Evolutionary conservation across 2,113 vertebrate species (phyloP).

Genomic region (Rhipidura dahli): DNA sequence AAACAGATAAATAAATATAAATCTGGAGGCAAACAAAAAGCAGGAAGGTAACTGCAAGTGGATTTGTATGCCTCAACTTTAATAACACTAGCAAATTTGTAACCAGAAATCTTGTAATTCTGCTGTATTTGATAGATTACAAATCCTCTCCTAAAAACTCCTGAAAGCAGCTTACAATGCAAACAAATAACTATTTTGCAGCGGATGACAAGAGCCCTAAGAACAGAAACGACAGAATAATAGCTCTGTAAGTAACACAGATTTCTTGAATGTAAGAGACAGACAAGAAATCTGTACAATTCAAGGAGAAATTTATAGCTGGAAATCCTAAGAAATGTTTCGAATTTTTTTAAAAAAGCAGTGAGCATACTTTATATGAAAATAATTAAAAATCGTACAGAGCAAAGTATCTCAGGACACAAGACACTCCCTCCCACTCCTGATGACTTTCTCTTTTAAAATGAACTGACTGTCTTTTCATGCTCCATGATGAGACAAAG

Average conservation of each 20-base stretch:
- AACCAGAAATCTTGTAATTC: constrained; percentile 53
- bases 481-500: background rate
- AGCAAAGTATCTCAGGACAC: background rate
- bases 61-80: background rate
- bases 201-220: constrained; percentile 3
- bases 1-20: background rate
- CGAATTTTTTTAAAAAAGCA: background rate
- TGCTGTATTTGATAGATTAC: constrained; percentile 48
- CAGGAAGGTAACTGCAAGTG: background rate
- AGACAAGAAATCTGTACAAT: background rate
- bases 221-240: constrained; percentile 22
- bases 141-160: constrained; percentile 59
- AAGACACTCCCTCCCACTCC: background rate
- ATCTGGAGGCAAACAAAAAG: background rate
- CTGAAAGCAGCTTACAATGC: constrained; percentile 49
- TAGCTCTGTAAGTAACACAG: constrained; percentile 11
- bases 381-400: background rate
- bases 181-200: constrained; percentile 51
- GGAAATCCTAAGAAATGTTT: background rate
- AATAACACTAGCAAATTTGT: background rate
- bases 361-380: background rate
- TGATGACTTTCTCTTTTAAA: constrained; percentile 39
- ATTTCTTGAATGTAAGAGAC: background rate
- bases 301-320: background rate
- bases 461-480: background rate